Evolutionary conservation across 2,888 invertebrate genomes (phyloP).

Genomic region (Vannuccia rotundouncinata): DNA sequence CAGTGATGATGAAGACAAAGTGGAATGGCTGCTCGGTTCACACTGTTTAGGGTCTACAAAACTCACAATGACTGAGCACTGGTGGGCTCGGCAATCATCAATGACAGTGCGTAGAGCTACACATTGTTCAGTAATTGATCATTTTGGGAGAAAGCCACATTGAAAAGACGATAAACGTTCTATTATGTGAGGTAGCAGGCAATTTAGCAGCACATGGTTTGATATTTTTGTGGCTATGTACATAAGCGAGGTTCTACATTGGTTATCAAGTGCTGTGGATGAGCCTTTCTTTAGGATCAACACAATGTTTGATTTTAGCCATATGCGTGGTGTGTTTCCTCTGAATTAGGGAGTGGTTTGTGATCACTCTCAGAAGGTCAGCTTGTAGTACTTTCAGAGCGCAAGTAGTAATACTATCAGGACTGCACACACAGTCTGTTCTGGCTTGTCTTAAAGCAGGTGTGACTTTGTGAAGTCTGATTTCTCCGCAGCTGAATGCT

Average conservation of each 20-base stretch:
- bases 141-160: too few relatives aligned
- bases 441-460: neutral
- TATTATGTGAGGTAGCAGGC: too few relatives aligned
- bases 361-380: neutral
- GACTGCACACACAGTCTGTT: neutral
- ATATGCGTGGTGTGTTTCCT: neutral
- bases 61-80: too few relatives aligned
- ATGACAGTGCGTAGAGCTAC: too few relatives aligned
- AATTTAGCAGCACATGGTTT: too few relatives aligned
- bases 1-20: neutral
- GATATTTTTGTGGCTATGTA: too few relatives aligned
- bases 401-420: neutral
- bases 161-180: too few relatives aligned
- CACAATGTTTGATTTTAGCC: slow-evolving; percentile 6
- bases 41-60: neutral
- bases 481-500: neutral
- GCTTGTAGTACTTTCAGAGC: neutral
- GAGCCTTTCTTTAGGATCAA: slow-evolving; percentile 7
- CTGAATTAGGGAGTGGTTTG: neutral
- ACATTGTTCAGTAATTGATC: too few relatives aligned
- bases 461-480: slow-evolving; percentile 6
- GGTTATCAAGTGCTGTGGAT: too few relatives aligned
- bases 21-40: neutral
- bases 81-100: too few relatives aligned
- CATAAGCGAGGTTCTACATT: too few relatives aligned